Evolutionary conservation across 2,113 vertebrate genomes (phyloP).

Genomic region (Cryptotis parvus): DNA sequence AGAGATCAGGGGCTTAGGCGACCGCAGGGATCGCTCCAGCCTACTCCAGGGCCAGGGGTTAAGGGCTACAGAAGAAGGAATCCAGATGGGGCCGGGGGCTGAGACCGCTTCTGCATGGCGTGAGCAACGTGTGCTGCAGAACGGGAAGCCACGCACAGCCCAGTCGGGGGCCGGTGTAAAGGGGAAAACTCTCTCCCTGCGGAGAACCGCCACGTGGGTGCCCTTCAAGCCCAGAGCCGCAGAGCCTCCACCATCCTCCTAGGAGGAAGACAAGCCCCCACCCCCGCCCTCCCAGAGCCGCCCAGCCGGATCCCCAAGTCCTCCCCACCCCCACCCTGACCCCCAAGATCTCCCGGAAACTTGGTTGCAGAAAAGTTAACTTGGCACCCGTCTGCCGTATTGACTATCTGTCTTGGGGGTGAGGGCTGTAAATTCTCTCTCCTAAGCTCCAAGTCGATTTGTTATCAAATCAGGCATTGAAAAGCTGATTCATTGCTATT

Average conservation of each 20-base stretch:
- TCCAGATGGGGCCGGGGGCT: too few species aligned
- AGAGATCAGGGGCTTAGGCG: too few species aligned
- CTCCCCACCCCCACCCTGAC: constrained; percentile 46
- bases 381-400: constrained; percentile 91
- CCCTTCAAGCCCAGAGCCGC: constrained; percentile 78
- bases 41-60: constrained; percentile 68
- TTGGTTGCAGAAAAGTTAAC: constrained; percentile 89
- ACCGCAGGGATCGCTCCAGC: neutral
- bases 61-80: neutral
- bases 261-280: neutral
- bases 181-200: neutral
- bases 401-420: constrained; percentile 93
- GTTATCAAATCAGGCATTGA: constrained; percentile 99
- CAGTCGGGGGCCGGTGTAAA: neutral
- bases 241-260: constrained; percentile 63
- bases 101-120: neutral
- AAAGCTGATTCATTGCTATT: constrained; percentile 99
- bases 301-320: accelerated
- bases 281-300: neutral
- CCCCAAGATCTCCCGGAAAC: constrained; percentile 88
- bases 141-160: neutral
- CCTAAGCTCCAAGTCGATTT: constrained; percentile 99
- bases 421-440: constrained; percentile 98
- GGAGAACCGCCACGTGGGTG: neutral
- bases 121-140: neutral